These are phyloP conservation scores for Conger conger DNA, from an alignment of 2,113 vertebrate species.

Conservation along the genomic window DNA sequence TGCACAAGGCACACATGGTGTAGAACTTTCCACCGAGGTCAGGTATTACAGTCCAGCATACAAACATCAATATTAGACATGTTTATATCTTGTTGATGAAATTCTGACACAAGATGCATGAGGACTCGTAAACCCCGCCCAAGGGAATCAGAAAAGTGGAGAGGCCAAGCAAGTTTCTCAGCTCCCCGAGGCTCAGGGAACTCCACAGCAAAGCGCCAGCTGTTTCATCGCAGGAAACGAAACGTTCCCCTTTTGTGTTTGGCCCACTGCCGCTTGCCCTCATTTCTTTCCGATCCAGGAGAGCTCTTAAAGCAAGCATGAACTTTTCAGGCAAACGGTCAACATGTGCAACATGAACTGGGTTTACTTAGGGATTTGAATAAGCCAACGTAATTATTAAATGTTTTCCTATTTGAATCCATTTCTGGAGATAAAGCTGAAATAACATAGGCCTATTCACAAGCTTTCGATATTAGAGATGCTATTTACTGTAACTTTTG, in stretches of 20 bases:
- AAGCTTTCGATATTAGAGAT: no score
- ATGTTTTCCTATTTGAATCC: no score
- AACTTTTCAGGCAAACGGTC: not conserved
- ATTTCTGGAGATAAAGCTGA: no score
- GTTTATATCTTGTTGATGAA: not conserved
- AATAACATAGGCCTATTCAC: no score
- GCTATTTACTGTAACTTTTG: no score
- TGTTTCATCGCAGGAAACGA: slow-evolving; percentile 6
- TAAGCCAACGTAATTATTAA: not conserved
- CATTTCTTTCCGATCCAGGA: not conserved
- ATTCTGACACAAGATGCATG: not conserved
- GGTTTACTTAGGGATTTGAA: not conserved
- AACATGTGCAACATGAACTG: not conserved
- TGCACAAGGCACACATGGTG: not conserved
- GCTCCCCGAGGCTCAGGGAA: not conserved
- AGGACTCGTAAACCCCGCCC: not conserved
- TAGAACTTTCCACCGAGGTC: slow-evolving; percentile 32
- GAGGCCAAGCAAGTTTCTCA: not conserved
- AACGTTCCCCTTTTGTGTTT: not conserved
- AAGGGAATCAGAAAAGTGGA: not conserved
- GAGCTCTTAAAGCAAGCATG: not conserved
- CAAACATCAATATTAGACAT: not conserved
- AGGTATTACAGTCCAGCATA: not conserved
- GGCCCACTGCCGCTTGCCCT: not conserved
- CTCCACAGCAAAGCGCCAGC: not conserved